Evolutionary conservation across 1,140 invertebrate genomes (phyloP), one percentile per base, ranked within the genome.

Genomic region (Macrobrachium rosenbergii): DNA sequence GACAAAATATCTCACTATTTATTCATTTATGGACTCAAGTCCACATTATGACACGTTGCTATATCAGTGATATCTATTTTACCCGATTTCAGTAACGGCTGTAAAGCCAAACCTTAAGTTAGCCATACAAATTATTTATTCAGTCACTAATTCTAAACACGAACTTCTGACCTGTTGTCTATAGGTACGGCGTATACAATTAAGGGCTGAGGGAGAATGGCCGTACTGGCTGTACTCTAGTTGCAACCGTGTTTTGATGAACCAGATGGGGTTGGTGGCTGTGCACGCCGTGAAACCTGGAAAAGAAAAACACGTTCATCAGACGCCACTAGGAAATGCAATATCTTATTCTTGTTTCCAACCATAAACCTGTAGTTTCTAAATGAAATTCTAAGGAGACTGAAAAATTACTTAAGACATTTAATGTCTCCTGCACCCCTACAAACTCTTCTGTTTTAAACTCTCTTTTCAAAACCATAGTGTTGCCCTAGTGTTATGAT

Each of bases 261-360:
- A 98, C 99, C 99, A 99, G 91, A 99, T 99, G 60, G 99, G 99
- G 94, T 99, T 99, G 81, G 99, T 99, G 88, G 96, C 94, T 60
- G 98, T 98, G 91, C 97, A 97, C 14, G 98, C 96, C 67, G 97
- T 95, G 92, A 99, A 98, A 91, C 98, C 98, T 98, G 93, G 83
- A 95, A 95, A 78, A 83, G 21, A 78, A 14, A 78, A 85, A 37
- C 3, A 45, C 45, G 21, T 37, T 43, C 10, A 72, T 0, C 17
- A 17, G 2, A 21, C 21, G 59, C 19, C 23, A 6, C 16, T 14
- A 14, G 11, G 19, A 11, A 45, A 69, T n/a, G 58, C 23, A 52
- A 59, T 45, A 80, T 62, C 77, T 52, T 6, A 28, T 23, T 23
- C 21, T 80, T 7, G 23, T 52, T 52, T 52, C 52, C 7, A 52